Evolutionary conservation across 2,888 invertebrate genomes (phyloP).

Genomic region (Oxyteleia sp.): DNA sequence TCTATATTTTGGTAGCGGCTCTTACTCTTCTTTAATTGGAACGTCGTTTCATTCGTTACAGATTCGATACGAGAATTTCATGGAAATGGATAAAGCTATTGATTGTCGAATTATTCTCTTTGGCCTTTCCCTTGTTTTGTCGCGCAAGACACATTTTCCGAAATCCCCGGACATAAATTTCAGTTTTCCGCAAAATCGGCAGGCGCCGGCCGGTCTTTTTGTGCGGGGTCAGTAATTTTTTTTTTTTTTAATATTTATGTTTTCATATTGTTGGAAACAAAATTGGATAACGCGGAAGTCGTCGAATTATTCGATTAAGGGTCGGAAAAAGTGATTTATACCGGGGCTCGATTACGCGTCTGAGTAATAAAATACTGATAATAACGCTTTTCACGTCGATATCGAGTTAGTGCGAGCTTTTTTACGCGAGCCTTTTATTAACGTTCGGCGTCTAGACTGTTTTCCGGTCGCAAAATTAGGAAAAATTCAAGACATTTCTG

Average conservation of each 20-base stretch:
- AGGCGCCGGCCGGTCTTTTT: constrained; percentile 10
- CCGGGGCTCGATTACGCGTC: background rate
- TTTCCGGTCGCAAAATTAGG: too few relatives aligned
- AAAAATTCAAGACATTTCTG: too few relatives aligned
- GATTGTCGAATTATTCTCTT: constrained; percentile 62
- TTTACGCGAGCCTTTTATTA: too few relatives aligned
- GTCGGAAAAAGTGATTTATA: constrained; percentile 5
- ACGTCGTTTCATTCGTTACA: constrained; percentile 43
- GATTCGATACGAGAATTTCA: constrained; percentile 38
- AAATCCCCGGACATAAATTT: constrained; percentile 50
- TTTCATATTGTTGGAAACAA: constrained; percentile 42
- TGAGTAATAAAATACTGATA: constrained; percentile 1
- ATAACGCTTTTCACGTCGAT: background rate
- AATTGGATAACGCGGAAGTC: constrained; percentile 33
- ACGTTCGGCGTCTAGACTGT: too few relatives aligned
- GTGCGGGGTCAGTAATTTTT: constrained; percentile 36
- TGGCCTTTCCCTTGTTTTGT: constrained; percentile 37
- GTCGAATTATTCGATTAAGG: constrained; percentile 35
- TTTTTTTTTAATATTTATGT: constrained; percentile 38
- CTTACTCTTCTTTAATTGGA: constrained; percentile 57
- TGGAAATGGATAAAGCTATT: constrained; percentile 54
- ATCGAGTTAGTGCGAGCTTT: too few relatives aligned
- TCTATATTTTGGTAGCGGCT: constrained; percentile 32
- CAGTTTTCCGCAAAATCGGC: constrained; percentile 34
- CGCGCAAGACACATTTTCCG: constrained; percentile 49